Base-by-base conservation (phyloP, 2,888 invertebrate species). In the Microlaimidae sp. region DNA sequence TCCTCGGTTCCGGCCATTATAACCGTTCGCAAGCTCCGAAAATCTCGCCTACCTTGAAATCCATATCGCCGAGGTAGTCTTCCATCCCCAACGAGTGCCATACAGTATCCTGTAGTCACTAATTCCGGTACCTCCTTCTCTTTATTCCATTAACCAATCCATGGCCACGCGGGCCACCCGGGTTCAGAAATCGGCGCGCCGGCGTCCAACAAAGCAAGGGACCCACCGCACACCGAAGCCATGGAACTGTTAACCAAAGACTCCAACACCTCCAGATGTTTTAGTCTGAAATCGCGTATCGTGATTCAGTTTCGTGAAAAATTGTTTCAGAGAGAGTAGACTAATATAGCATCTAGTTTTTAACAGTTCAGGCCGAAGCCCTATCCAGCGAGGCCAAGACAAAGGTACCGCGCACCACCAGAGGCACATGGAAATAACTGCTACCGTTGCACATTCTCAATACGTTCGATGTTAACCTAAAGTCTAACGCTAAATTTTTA, bases 381-480 rank as follows among this genome's bases (percentile, higher is more conserved):
- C 95, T 93, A 76, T 97, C 95, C 80, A 90, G 79, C 28, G 97
- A 75, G 0, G 97, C 95, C 61, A 97, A 73, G n/a, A n/a, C n/a
- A n/a, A n/a, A n/a, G n/a, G n/a, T n/a, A n/a, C 59, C 85, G 85
- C 0, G 95, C 95, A 0, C 84, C 93, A 73, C 95, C 97, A 3
- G 93, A 89, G 84, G 21, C 95, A 97, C 97, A 97, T 97, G 0
- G 95, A 95, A n/a, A n/a, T n/a, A n/a, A 53, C 93, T 93, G 0
- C 95, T 93, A 0, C 89, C 87, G 83, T 71, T 69, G 7, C 66
- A 66, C n/a, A n/a, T n/a, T 53, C 69, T 67, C 2, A 69, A 60
- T 1, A 69, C 67, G 61, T 93, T 90, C 0, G 89, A 83, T 0
- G 85, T 86, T 19, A 95, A 77, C 58, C 93, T n/a, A n/a, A n/a